Evolutionary conservation across 2,113 vertebrate genomes (phyloP), one percentile per base, ranked within the genome.

Genomic region (Prinia subflava): DNA sequence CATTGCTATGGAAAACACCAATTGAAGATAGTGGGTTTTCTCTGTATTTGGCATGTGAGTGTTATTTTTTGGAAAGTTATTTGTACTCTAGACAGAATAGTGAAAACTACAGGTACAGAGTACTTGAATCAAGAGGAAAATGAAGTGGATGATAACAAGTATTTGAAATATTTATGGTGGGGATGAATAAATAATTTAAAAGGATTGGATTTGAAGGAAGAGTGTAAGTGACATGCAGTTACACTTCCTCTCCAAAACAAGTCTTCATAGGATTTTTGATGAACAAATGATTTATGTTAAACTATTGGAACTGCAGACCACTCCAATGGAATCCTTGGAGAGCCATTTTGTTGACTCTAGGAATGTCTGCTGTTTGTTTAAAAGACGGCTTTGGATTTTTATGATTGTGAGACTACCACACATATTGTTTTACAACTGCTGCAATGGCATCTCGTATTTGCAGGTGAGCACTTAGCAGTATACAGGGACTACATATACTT

Each of bases 291-390:
- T 94, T 91, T 92, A 83, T 79, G n/a, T 82, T 89, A 49, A 95
- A 84, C 55, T 89, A 7, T 63, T 94, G 53, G 33, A 87, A 28
- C 23, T 90, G 53, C 39, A 79, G 24, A 46, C 53, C 52, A 15
- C 46, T 93, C 15, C 53, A 79, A 0, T 28, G 41, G 27, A 87
- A 63, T 93, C 94, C 94, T 92, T 91, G 41, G 95, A 96, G 94
- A 89, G 81, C 68, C 68, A 47, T 96, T 93, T 49, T 84, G 28
- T 91, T 93, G 90, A 59, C 46, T 93, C 5, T 78, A 87, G 65
- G 67, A 89, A 93, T 63, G 62, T 87, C 87, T 95, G 91, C 64
- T 96, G 57, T 94, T 95, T 94, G 77, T 96, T 91, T 95, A 64
- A 95, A 87, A 82, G 86, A 89, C 10, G 15, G 13, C 17, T 91